A percentile compares a stretch with the other conserved stretches of the same genome.
Conservation (phyloP, 1,140 invertebrate species). For the Pissodes strobi region DNA sequence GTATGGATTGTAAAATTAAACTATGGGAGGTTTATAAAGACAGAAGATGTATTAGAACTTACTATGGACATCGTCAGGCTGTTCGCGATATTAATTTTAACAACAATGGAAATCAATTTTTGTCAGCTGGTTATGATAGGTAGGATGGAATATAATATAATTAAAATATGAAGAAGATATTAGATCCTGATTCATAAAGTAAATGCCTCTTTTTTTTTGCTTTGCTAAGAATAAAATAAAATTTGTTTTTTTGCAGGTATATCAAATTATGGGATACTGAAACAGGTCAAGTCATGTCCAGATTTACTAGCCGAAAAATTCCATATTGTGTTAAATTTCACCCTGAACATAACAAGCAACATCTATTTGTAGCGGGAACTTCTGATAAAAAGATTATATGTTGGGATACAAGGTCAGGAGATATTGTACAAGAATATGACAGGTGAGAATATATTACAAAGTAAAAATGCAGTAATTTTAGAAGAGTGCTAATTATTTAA, state of each 20-base stretch:
- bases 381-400: slow-evolving; percentile 99
- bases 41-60: slow-evolving; percentile 91
- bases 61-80: slow-evolving; percentile 95
- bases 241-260: slow-evolving; percentile 66
- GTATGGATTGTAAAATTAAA: slow-evolving; percentile 97
- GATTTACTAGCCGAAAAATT: slow-evolving; percentile 93
- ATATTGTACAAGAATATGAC: slow-evolving; percentile 98
- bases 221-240: too few relatives aligned
- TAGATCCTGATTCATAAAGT: not conserved
- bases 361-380: slow-evolving; percentile 97
- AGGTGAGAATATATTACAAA: slow-evolving; percentile 40
- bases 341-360: slow-evolving; percentile 95
- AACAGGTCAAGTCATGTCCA: slow-evolving; percentile 87
- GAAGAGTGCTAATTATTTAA: too few relatives aligned
- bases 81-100: slow-evolving; percentile 97
- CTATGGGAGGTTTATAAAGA: slow-evolving; percentile 99
- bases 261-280: slow-evolving; percentile 99
- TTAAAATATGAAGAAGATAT: not conserved
- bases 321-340: slow-evolving; percentile 98
- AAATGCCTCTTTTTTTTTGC: not conserved
- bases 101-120: slow-evolving; percentile 88
- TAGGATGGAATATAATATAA: not conserved
- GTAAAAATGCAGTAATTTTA: too few relatives aligned
- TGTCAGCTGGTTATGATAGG: slow-evolving; percentile 76
- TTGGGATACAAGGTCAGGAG: slow-evolving; percentile 94